Evolutionary conservation across 2,113 vertebrate species (phyloP).

Genomic region (Cheilinus undulatus): DNA sequence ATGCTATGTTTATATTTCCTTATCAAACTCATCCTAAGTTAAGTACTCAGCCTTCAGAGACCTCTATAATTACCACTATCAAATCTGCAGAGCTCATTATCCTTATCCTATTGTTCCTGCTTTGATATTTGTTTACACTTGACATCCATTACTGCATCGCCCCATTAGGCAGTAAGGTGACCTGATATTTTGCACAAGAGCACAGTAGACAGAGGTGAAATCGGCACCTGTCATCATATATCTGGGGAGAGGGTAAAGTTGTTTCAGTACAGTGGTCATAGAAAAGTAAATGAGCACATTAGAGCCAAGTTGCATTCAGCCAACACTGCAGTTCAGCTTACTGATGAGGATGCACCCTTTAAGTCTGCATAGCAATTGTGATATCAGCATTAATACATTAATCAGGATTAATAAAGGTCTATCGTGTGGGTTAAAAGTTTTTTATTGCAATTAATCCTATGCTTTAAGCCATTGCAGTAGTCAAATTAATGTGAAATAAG

Average conservation of each 20-base stretch:
- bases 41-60: neutral
- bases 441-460: too few species aligned
- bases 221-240: neutral
- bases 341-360: neutral
- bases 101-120: constrained; percentile 5
- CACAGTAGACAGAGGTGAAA: constrained; percentile 3
- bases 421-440: too few species aligned
- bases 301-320: neutral
- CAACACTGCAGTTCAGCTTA: neutral
- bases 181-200: constrained; percentile 4
- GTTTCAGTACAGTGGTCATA: neutral
- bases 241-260: neutral
- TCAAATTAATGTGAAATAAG: too few species aligned
- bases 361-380: neutral
- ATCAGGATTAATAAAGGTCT: too few species aligned
- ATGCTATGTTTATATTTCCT: neutral
- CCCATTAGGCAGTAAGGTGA: constrained; percentile 21
- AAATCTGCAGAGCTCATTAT: constrained; percentile 1
- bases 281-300: neutral
- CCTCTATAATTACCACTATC: constrained; percentile 2
- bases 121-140: constrained; percentile 29
- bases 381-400: too few species aligned
- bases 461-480: too few species aligned
- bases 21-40: neutral
- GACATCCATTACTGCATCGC: constrained; percentile 5